These are phyloP conservation scores for Labrus mixtus DNA, from an alignment of 2,113 vertebrate species.

Conservation along the genomic window DNA sequence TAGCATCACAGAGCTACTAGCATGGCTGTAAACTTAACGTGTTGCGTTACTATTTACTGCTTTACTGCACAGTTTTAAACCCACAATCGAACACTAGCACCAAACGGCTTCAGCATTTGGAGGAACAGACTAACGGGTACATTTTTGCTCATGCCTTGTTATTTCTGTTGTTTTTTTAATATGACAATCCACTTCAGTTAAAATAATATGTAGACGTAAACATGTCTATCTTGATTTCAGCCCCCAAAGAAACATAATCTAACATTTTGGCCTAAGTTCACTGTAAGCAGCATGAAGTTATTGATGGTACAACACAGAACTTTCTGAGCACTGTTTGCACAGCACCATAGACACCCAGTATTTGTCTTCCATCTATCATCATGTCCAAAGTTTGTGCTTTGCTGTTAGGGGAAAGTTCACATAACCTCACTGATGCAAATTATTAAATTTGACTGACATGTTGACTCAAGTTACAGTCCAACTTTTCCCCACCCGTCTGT, in stretches of 20 bases:
- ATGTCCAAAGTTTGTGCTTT: slow-evolving; percentile 42
- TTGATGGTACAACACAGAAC: slow-evolving; percentile 24
- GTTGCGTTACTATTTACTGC: neutral
- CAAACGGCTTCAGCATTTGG: too few species aligned
- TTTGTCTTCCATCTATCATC: slow-evolving; percentile 42
- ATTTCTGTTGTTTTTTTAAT: neutral
- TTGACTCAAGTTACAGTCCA: slow-evolving; percentile 69
- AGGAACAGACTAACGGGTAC: too few species aligned
- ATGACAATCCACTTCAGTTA: neutral
- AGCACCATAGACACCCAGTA: slow-evolving; percentile 31
- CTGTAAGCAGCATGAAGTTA: slow-evolving; percentile 6
- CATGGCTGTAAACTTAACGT: neutral
- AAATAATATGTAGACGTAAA: neutral
- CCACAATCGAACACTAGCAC: too few species aligned
- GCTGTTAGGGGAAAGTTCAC: slow-evolving; percentile 66
- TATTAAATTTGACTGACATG: slow-evolving; percentile 73
- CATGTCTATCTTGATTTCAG: slow-evolving; percentile 10
- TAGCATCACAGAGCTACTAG: neutral
- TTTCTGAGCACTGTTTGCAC: slow-evolving; percentile 5
- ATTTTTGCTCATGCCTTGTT: neutral
- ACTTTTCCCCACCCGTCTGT: slow-evolving; percentile 54
- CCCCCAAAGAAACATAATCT: neutral
- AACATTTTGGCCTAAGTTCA: slow-evolving; percentile 12
- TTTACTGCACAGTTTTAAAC: too few species aligned
- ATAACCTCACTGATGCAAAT: slow-evolving; percentile 65